Percentiles rank a stretch among this genome's conserved stretches.
phyloP scores from a whole-genome alignment of 2,113 vertebrate genomes.

The Leptosomus discolor region DNA sequence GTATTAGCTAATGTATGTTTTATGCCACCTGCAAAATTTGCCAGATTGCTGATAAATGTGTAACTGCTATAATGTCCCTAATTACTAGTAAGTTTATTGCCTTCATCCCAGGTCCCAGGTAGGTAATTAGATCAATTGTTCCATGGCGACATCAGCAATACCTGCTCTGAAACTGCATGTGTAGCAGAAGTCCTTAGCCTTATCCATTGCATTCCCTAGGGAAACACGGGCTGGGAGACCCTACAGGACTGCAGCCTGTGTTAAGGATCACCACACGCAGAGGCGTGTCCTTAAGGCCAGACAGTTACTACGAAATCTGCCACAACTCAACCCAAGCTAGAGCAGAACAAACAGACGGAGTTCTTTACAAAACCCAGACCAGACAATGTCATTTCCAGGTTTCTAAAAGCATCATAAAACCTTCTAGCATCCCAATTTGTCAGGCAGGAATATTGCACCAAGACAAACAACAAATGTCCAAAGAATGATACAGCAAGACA shows the following conservation, averaged over 20 bases:
- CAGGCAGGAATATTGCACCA: neutral
- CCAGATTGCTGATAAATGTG: neutral
- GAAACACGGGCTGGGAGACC: neutral
- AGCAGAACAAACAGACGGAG: neutral
- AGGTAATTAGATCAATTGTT: neutral
- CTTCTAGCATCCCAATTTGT: neutral
- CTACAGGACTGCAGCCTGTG: neutral
- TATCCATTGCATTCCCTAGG: rapidly evolving
- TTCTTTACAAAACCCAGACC: neutral
- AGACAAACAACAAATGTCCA: neutral
- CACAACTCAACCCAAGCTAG: neutral
- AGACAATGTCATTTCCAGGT: neutral
- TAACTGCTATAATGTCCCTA: neutral
- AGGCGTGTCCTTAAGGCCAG: neutral
- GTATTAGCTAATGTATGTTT: neutral
- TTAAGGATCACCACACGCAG: neutral
- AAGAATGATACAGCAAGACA: neutral
- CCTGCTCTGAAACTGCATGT: rapidly evolving
- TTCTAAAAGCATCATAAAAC: neutral
- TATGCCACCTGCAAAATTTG: neutral
- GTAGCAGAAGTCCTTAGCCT: neutral
- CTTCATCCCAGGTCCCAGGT: neutral
- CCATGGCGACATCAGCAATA: rapidly evolving
- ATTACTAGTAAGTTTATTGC: neutral
- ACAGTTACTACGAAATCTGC: neutral